phyloP scores from a whole-genome alignment of 2,888 invertebrate species.

The Melanostoma mellinum region DNA sequence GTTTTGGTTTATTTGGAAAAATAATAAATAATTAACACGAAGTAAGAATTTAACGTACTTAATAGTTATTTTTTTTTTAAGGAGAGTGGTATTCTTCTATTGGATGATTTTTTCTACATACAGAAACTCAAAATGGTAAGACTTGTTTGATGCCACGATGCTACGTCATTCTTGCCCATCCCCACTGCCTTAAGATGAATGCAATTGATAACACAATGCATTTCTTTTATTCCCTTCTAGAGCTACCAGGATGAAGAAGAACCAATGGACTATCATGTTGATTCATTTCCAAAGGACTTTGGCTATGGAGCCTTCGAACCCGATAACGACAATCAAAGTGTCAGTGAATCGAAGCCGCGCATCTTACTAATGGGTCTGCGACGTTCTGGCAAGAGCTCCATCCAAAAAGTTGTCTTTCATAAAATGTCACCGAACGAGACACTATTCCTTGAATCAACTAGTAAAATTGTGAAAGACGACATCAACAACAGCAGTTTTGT shows the following conservation, averaged over 20 bases:
- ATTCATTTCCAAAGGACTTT: slow-evolving; percentile 94
- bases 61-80: not conserved
- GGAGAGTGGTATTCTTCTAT: not conserved
- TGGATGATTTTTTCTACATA: slow-evolving; percentile 40
- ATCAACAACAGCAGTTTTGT: slow-evolving; percentile 98
- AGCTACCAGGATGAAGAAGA: slow-evolving; percentile 85
- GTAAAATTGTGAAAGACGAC: slow-evolving; percentile 99
- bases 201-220: slow-evolving; percentile 41
- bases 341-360: slow-evolving; percentile 87
- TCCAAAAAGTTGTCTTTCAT: slow-evolving; percentile 99
- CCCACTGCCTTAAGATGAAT: slow-evolving; percentile 18
- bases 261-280: slow-evolving; percentile 83
- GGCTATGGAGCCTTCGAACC: slow-evolving; percentile 95
- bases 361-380: slow-evolving; percentile 97
- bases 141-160: not conserved
- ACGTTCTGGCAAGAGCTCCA: slow-evolving; percentile 99
- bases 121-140: slow-evolving; percentile 62
- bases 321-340: slow-evolving; percentile 86
- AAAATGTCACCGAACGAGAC: slow-evolving; percentile 99
- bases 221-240: slow-evolving; percentile 75
- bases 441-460: slow-evolving; percentile 98
- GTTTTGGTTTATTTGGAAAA: slow-evolving; percentile 67
- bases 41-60: slow-evolving; percentile 29
- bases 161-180: slow-evolving; percentile 8
- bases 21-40: slow-evolving; percentile 1